Base-by-base conservation (phyloP, 2,888 invertebrate species). In the Beris morrisii region DNA sequence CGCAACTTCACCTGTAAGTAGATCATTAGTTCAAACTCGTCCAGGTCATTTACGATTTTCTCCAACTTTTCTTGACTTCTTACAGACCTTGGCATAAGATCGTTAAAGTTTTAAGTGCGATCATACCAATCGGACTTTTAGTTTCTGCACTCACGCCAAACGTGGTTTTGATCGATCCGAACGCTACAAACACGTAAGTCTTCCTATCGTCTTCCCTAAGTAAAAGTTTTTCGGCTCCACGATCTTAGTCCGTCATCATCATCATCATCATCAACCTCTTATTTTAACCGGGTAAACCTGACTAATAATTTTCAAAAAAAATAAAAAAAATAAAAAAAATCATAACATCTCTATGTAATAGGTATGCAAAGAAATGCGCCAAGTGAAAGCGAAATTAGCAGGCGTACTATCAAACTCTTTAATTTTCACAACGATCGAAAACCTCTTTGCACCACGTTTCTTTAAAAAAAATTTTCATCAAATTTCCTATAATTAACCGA, bases 181-280 rank as follows among this genome's bases (percentile, higher is more conserved):
- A 70, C 65, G 67, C 68, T 58, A 68, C 70, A 6, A 56, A 44
- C 44, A 44, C 66, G 70, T 70, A 67, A 68, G 70, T 68, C 50
- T 7, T 22, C 13, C 5, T 31, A 57, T 32, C 5, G 7, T 48
- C 46, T 38, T 50, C 11, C 30, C 9, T n/a, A 59, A 46, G 59
- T 50, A 59, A 59, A 59, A 59, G 59, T 50, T 50, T 31, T n/a
- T 45, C 45, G 44, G 13, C 5, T 12, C 15, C 43, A 44, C 52
- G 6, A 52, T 7, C 56, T 43, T 12, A 52, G 22, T 22, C 22
- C 22, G 22, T 22, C 22, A 12, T 6, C 12, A 5, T 11, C 46
- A 11, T 46, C 46, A 12, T 46, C 46, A 12, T 46, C 46, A 13
- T 44, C 57, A 28, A 45, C 44, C 45, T 57, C 44, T 57, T 57